These are phyloP conservation scores for Rallus crepitans DNA, from an alignment of 2,797 vertebrate species.

Conservation along the genomic window DNA sequence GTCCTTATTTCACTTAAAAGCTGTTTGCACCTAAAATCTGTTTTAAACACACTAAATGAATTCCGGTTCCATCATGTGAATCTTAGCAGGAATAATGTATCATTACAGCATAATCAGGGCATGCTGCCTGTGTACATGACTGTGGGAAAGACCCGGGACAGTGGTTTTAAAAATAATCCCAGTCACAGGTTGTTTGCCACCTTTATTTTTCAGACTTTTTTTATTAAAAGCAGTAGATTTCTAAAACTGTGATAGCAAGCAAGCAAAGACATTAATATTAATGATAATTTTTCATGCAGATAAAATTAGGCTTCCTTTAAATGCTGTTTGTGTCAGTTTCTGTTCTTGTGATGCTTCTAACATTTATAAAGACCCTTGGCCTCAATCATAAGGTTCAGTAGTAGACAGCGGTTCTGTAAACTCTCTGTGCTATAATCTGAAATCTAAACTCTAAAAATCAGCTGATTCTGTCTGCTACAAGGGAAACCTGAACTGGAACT, in stretches of 20 bases:
- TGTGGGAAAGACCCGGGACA: background rate
- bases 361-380: constrained; percentile 7
- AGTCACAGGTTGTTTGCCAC: background rate
- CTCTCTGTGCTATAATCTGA: background rate
- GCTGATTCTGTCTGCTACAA: background rate
- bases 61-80: background rate
- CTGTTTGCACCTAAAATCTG: background rate
- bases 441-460: background rate
- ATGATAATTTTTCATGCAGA: background rate
- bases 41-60: background rate
- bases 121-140: background rate
- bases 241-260: constrained; percentile 22
- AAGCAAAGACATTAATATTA: constrained; percentile 14
- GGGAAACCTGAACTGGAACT: background rate
- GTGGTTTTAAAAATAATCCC: background rate
- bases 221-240: background rate
- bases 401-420: background rate
- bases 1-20: background rate
- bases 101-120: background rate
- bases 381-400: background rate
- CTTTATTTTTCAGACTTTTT: background rate
- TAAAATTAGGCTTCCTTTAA: constrained; percentile 22
- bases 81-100: background rate
- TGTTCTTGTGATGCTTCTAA: background rate
- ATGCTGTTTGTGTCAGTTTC: constrained; percentile 3